Evolutionary conservation across 2,113 vertebrate species (phyloP).

Genomic region (Nothocercus nigrocapillus): DNA sequence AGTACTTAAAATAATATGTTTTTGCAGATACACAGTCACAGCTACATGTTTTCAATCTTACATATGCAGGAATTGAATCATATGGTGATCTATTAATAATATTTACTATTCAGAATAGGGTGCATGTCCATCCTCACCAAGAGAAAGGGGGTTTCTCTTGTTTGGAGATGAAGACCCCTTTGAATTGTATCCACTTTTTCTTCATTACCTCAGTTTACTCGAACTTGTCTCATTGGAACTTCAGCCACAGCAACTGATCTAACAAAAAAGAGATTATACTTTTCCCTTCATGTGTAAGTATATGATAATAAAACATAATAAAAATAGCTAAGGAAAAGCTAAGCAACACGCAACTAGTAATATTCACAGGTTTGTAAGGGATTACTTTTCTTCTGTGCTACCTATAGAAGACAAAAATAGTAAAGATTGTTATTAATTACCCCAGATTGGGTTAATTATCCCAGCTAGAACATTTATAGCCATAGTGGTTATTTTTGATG

Average conservation of each 20-base stretch:
- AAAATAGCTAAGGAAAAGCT: not conserved
- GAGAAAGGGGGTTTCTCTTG: not conserved
- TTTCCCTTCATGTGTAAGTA: not conserved
- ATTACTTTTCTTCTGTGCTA: not conserved
- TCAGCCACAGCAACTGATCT: not conserved
- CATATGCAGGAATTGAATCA: not conserved
- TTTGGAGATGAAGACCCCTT: not conserved
- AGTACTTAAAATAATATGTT: not conserved
- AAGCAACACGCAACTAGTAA: not conserved
- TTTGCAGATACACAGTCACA: not conserved
- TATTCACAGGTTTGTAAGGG: not conserved
- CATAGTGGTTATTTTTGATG: not conserved
- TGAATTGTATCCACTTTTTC: not conserved
- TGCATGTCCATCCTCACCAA: not conserved
- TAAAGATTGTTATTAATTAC: not conserved
- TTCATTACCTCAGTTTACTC: not conserved
- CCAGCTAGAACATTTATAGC: not conserved
- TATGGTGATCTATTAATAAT: not conserved
- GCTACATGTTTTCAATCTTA: not conserved
- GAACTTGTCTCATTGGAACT: not conserved
- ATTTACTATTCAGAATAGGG: rapidly evolving
- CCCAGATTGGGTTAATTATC: not conserved
- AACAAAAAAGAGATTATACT: not conserved
- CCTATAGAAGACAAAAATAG: not conserved
- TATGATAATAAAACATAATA: not conserved